A percentile compares a stretch with the other conserved stretches of the same genome.
phyloP scores from a whole-genome alignment of 2,797 vertebrate species.

The Falco columbarius region DNA sequence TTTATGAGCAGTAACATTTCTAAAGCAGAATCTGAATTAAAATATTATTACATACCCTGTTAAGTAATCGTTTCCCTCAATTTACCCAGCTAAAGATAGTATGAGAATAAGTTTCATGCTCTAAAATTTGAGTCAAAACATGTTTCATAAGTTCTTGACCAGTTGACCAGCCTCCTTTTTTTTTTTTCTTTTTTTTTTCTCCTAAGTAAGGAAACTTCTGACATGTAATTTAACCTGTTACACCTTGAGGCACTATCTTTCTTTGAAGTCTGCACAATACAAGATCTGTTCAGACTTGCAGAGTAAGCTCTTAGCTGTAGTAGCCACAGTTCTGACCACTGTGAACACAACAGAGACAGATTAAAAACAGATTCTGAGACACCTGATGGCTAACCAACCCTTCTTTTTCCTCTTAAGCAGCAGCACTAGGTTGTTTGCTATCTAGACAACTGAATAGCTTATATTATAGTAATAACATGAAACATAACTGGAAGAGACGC shows the following conservation, averaged over 20 bases:
- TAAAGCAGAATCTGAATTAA: background rate
- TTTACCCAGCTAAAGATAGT: background rate
- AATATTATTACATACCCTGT: background rate
- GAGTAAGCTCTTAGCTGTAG: background rate
- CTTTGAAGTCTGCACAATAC: constrained; percentile 55
- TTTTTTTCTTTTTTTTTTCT: background rate
- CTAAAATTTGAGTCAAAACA: background rate
- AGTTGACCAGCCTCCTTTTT: background rate
- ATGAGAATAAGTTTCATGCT: background rate
- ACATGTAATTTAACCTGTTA: constrained; percentile 32
- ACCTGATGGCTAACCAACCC: background rate
- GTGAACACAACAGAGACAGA: background rate
- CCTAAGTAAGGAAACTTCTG: background rate
- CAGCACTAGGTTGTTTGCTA: background rate
- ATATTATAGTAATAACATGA: background rate
- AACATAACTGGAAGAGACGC: background rate
- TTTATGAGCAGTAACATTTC: background rate
- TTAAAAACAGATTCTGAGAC: background rate
- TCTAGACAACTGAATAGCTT: background rate
- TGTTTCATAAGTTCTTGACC: background rate
- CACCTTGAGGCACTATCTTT: background rate
- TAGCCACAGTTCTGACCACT: background rate
- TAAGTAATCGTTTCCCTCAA: background rate
- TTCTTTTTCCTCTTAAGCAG: background rate
- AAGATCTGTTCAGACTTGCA: constrained; percentile 40